These are phyloP conservation scores for Ptyas mucosa DNA, from an alignment of 2,113 vertebrate genomes.

Conservation along the genomic window DNA sequence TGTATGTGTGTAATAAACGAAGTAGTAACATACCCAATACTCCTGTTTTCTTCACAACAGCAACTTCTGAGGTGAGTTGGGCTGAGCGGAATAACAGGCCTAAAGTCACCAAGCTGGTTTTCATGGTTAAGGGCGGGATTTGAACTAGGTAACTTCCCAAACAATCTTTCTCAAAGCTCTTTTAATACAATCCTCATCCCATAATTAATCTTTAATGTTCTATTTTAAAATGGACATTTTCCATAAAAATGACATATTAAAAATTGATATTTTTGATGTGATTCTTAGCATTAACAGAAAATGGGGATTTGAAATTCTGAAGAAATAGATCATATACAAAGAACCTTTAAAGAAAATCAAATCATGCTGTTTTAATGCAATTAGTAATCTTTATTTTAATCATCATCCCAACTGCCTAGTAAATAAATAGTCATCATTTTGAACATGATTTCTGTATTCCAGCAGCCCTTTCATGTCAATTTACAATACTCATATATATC, in stretches of 20 bases:
- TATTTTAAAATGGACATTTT: neutral
- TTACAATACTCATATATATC: neutral
- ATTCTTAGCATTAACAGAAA: neutral
- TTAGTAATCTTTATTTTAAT: neutral
- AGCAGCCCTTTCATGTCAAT: neutral
- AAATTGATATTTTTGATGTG: neutral
- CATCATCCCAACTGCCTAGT: neutral
- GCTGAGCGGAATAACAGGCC: neutral
- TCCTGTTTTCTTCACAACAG: neutral
- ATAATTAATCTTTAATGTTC: neutral
- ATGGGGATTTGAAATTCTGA: neutral
- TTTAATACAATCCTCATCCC: neutral
- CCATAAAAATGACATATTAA: neutral
- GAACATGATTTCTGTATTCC: neutral
- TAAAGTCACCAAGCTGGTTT: neutral
- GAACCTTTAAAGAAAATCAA: neutral
- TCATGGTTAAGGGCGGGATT: neutral
- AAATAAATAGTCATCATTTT: neutral
- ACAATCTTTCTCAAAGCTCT: neutral
- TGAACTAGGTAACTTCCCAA: neutral
- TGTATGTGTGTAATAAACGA: neutral
- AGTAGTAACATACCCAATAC: neutral
- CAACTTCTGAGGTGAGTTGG: neutral
- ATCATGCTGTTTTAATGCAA: neutral
- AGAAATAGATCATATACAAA: neutral